Conservation (phyloP, 2,113 vertebrate genomes). For the Strigops habroptila region DNA sequence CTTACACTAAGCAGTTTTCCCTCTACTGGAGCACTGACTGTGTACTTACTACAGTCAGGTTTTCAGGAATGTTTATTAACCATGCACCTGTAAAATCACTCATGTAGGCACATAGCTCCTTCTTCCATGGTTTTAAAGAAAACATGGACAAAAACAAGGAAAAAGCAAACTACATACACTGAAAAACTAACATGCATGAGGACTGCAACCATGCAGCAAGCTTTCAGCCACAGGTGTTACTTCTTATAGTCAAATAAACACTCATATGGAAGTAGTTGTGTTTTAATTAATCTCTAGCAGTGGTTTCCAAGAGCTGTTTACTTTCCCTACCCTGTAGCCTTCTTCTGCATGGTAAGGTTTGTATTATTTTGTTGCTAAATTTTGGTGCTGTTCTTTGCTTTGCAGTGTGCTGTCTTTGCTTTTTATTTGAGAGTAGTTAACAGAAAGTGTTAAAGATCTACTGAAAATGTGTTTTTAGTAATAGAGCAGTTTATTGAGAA, state of each 20-base stretch:
- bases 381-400: background rate
- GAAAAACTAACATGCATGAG: background rate
- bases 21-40: background rate
- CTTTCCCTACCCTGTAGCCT: fast-evolving
- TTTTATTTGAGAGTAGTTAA: background rate
- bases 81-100: background rate
- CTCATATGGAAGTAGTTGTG: background rate
- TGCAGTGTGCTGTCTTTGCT: background rate
- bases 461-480: background rate
- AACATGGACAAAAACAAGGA: background rate
- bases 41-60: fast-evolving
- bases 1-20: background rate
- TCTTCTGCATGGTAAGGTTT: background rate
- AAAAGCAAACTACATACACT: background rate
- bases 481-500: background rate
- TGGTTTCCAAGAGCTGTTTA: background rate
- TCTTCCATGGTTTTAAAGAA: background rate
- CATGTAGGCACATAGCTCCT: fast-evolving
- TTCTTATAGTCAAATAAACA: background rate
- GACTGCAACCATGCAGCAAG: background rate
- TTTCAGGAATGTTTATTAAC: background rate
- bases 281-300: background rate
- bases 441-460: background rate
- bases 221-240: background rate
- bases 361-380: background rate